Base-by-base conservation (phyloP, 2,797 vertebrate genomes). In the Oreochromis grahami region DNA sequence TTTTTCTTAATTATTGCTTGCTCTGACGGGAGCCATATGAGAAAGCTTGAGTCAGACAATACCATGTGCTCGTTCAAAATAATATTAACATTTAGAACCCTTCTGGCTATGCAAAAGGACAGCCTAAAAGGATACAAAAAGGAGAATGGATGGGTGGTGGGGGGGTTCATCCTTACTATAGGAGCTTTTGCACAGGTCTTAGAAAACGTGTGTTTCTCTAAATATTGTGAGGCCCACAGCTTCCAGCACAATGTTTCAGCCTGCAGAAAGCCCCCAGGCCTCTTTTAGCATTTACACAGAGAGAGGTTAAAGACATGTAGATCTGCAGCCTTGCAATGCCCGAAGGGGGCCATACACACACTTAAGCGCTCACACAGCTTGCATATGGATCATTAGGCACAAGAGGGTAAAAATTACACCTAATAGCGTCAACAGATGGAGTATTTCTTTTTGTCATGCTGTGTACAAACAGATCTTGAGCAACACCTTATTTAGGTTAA, bases 401-500 rank as follows among this genome's bases (percentile, higher is more conserved):
- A 96, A 95, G 96, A 97, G 97, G 94, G 94, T 94, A 94, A 97
- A 98, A 98, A 98, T 98, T 97, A 97, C 97, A 97, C 97, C 96
- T 95, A 97, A 98, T 96, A 96, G 97, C 97, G 96, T 98, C 97
- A 96, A 98, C 98, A 98, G 98, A 98, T 98, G 98, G 98, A 98
- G 97, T 97, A 96, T 97, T 97, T 97, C 97, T 97, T 97, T 97
- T 93, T 92, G 84, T 92, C 93, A 92, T 78, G 89, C 93, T 94
- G 94, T 91, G 94, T 93, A 87, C 91, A 94, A 94, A 95, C 92
- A 94, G 90, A 93, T 94, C 91, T 92, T 93, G 88, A 92, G 91
- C 88, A 90, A 93, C 89, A 94, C 91, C 92, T 95, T 94, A 91
- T 94, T 96, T 93, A 92, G 93, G 94, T 94, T 90, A 91, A 81